Evolutionary conservation across 2,113 vertebrate genomes (phyloP).

Genomic region (Emydocephalus ijimae): DNA sequence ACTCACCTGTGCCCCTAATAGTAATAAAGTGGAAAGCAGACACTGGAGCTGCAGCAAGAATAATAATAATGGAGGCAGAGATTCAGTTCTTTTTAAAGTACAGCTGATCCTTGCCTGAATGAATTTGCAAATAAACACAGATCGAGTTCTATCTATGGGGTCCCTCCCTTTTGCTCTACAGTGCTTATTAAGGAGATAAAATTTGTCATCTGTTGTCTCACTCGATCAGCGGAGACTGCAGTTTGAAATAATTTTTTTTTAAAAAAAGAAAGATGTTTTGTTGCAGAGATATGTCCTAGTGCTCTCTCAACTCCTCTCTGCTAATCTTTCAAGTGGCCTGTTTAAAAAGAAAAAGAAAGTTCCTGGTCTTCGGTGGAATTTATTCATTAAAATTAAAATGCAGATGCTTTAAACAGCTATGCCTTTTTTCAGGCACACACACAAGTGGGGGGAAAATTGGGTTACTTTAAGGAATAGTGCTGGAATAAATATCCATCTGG

Average conservation of each 20-base stretch:
- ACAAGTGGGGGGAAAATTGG: neutral
- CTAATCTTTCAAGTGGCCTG: neutral
- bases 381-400: neutral
- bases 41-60: neutral
- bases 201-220: neutral
- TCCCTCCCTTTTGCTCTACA: neutral
- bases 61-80: constrained; percentile 24
- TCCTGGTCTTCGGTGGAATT: neutral
- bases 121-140: constrained; percentile 19
- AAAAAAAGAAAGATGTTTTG: neutral
- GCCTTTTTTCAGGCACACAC: neutral
- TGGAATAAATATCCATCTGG: no score
- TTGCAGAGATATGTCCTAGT: neutral
- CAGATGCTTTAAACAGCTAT: neutral
- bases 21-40: constrained; percentile 33
- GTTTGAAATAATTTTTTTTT: neutral
- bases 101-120: neutral
- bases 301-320: neutral
- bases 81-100: neutral
- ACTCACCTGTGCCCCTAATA: constrained; percentile 28
- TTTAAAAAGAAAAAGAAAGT: neutral
- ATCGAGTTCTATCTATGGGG: neutral
- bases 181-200: neutral
- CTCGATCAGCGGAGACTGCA: constrained; percentile 6
- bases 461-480: neutral